Base-by-base conservation (phyloP, 2,888 invertebrate genomes). In the Pristionchus exspectatus region DNA sequence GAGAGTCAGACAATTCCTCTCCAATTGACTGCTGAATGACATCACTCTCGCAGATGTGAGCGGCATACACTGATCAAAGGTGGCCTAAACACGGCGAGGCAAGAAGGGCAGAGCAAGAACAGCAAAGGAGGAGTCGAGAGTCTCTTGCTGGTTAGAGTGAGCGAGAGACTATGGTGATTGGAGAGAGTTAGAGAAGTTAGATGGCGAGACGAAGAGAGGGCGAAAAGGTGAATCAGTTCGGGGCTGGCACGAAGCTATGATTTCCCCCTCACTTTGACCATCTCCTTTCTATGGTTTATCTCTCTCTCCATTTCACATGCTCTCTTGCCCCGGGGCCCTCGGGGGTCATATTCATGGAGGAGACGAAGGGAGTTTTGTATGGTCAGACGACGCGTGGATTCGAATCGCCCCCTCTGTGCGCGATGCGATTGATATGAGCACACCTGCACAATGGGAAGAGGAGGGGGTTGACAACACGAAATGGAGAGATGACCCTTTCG, bases 181-280 rank as follows among this genome's bases (percentile, higher is more conserved):
- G 74, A 74, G 74, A 74, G 74, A 30, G 27, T 18, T 18, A 74
- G 74, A 74, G 2, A 74, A 7, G 1, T 9, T 12, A 38, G 38
- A 38, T n/a, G 24, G 24, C 16, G 74, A 74, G 33, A 24, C 27
- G 30, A 54, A 24, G 44, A 50, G 50, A 50, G 50, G 24, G 14
- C n/a, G 50, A 1, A 30, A 83, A 56, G 56, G 83, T 56, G 83
- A 83, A 56, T 56, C 54, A 83, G 83, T 44, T 83, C 54, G 83
- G 54, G 83, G 30, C 54, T 83, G 56, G 56, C 83, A 56, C 83
- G 54, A 56, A 83, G 54, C 54, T 56, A 56, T 83, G 83, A 83
- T 27, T 83, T 83, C 56, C 54, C 56, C 54, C 56, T 81, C 81
- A 44, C 81, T 81, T 81, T 81, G 44, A 44, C 81, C 50, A 44